Conservation (phyloP, 2,113 vertebrate species). For the Crocuta crocuta region DNA sequence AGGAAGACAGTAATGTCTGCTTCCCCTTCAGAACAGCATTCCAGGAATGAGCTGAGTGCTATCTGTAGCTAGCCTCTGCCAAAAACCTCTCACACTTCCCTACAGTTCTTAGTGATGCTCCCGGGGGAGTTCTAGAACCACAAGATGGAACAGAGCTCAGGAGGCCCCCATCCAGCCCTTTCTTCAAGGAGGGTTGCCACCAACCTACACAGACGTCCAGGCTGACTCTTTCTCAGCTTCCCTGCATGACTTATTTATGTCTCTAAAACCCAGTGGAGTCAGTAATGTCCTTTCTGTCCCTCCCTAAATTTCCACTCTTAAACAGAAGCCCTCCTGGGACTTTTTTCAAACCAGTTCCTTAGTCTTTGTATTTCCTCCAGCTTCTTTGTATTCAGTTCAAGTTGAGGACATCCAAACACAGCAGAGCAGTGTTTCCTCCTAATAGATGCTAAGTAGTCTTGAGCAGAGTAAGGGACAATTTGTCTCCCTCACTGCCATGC, state of each 20-base stretch:
- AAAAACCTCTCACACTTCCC: neutral
- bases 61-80: neutral
- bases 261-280: neutral
- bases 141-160: neutral
- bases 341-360: neutral
- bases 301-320: conserved; percentile 41
- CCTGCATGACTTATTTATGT: conserved; percentile 59
- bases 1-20: neutral
- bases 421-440: neutral
- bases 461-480: neutral
- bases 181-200: neutral
- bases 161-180: neutral
- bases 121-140: neutral
- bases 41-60: neutral
- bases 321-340: neutral
- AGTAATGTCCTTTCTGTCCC: neutral
- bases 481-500: neutral
- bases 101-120: neutral
- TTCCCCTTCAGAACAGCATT: neutral
- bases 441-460: neutral
- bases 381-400: neutral
- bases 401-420: neutral
- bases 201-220: neutral
- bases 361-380: conserved; percentile 27
- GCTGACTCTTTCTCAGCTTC: neutral